phyloP scores from a whole-genome alignment of 2,113 vertebrate genomes.

The Oenanthe melanoleuca region DNA sequence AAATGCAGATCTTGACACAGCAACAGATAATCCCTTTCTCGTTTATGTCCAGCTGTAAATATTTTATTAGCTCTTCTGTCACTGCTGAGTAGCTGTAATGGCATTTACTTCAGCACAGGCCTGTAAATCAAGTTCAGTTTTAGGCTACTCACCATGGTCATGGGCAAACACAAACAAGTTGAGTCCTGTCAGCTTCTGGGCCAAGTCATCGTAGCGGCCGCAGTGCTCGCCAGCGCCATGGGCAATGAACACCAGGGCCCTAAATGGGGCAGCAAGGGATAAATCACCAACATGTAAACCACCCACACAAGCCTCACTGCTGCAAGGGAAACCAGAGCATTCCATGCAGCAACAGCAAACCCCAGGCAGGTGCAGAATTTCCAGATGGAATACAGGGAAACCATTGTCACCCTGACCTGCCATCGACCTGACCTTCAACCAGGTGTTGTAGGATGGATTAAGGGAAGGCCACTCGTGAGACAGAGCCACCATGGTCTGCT shows the following conservation, averaged over 20 bases:
- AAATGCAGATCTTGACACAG: not conserved
- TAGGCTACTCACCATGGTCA: slow-evolving; percentile 88
- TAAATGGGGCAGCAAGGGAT: slow-evolving; percentile 61
- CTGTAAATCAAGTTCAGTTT: not conserved
- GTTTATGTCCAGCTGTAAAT: not conserved
- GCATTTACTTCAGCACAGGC: not conserved
- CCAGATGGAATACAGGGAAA: not conserved
- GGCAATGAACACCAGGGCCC: slow-evolving; percentile 88
- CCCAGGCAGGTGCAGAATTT: not conserved
- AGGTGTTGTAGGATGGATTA: not conserved
- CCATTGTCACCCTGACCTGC: not conserved
- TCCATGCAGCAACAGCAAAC: not conserved
- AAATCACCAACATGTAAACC: slow-evolving; percentile 7
- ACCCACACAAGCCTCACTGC: not conserved
- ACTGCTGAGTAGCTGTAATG: slow-evolving; percentile 1
- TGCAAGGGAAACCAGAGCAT: not conserved
- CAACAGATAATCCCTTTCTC: not conserved
- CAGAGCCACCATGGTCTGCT: not conserved
- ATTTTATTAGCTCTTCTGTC: slow-evolving; percentile 3
- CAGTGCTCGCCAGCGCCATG: slow-evolving; percentile 94
- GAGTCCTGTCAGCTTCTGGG: slow-evolving; percentile 82
- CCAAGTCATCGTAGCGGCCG: slow-evolving; percentile 89
- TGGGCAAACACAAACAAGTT: slow-evolving; percentile 90
- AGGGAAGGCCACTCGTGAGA: not conserved
- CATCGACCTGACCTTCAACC: fast-evolving